Evolutionary conservation across 23 tunicate species (phyloP), one percentile per base, ranked within the genome.

Genomic region (Botrylloides violaceus): DNA sequence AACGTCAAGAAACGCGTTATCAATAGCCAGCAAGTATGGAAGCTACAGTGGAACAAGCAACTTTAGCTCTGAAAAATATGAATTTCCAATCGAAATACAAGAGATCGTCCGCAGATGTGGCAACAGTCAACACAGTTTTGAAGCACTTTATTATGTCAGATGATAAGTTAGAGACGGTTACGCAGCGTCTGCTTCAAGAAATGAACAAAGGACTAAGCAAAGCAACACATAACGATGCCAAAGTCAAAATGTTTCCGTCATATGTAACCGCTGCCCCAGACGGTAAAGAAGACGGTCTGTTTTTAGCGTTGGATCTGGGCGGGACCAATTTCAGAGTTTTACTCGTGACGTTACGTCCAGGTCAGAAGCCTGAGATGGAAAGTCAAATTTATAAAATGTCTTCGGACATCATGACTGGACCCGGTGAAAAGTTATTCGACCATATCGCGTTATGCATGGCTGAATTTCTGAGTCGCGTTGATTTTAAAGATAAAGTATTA

Each of bases 281-380:
- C 35, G 75, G 75, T n/a, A 43, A 12, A 36, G 75, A 70, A 38
- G 35, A 29, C 12, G 75, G 75, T 36, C 7, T 38, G 6, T 70
- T 36, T 15, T 6, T 70, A 43, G 75, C 59, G 28, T 38, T 70
- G 3, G 75, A 70, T 15, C 59, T 70, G 21, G 75, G 75, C 26
- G 75, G 75, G 4, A 70, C 75, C 4, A 70, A 70, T 34, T 70
- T 70, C 12, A 62, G 75, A 3, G 59, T 70, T 3, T 62, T 70
- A 21, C 59, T 70, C 22, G 29, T 70, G n/a, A 48, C 4, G 28
- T 39, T 70, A 38, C 38, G 12, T 23, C 49, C 75, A n/a, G 75
- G 75, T 3, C 22, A 70, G 4, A 36, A 29, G 29, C 58, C 59
- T 43, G 75, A 23, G 19, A 70, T 70, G 61, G 75, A 70, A 27